A percentile compares a stretch with the other conserved stretches of the same genome.
Conservation (phyloP, 1,140 invertebrate species). For the Brachionus rubens region DNA sequence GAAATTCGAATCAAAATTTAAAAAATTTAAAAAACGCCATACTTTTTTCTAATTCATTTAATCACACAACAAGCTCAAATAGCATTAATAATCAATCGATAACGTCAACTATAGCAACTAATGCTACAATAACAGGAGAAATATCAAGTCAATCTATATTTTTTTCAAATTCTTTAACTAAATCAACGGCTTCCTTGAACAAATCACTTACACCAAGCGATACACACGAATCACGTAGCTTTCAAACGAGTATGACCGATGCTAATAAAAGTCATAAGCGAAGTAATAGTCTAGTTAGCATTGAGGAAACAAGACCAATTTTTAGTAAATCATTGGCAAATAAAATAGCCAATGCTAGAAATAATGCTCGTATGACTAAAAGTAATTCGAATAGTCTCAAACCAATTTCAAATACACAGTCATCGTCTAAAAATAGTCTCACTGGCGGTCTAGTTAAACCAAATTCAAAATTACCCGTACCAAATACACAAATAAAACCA, state of each 20-base stretch:
- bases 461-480: neutral
- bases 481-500: neutral
- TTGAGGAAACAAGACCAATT: neutral
- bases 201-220: neutral
- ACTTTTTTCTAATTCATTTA: neutral
- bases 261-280: neutral
- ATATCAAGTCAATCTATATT: slow-evolving; percentile 29
- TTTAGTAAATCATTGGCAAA: slow-evolving; percentile 43
- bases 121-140: neutral
- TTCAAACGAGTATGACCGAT: neutral
- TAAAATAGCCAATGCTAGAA: slow-evolving; percentile 44
- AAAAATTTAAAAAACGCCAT: neutral
- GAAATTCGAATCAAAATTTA: neutral
- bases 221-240: neutral
- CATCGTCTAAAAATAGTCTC: neutral
- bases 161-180: neutral
- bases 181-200: neutral
- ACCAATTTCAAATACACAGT: neutral
- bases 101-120: slow-evolving; percentile 3
- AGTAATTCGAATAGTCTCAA: neutral
- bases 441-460: neutral
- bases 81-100: slow-evolving; percentile 15
- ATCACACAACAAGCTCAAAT: neutral
- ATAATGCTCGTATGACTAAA: neutral
- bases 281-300: neutral